A percentile compares a stretch with the other conserved stretches of the same genome.
Conservation (phyloP, 1,140 invertebrate species). For the Triops cancriformis region DNA sequence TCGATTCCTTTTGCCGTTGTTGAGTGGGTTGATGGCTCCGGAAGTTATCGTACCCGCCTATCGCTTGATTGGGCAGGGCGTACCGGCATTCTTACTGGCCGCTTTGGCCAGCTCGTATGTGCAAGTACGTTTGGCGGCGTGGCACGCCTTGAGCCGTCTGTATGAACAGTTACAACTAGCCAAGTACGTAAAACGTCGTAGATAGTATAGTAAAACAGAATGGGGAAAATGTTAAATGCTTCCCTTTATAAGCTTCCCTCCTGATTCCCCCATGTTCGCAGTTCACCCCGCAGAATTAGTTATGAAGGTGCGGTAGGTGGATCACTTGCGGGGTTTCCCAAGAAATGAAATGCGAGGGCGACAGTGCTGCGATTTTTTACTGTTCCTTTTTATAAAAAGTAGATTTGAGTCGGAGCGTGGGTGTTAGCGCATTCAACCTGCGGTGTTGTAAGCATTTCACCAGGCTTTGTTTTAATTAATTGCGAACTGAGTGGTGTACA, state of each 20-base stretch:
- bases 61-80: constrained; percentile 53
- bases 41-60: constrained; percentile 55
- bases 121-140: constrained; percentile 52
- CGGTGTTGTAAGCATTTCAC: too few relatives aligned
- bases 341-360: too few relatives aligned
- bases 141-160: constrained; percentile 55
- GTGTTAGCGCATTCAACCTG: too few relatives aligned
- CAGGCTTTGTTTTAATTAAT: neutral
- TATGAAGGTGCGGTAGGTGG: too few relatives aligned
- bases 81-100: constrained; percentile 53
- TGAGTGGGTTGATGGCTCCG: constrained; percentile 53
- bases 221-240: neutral
- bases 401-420: too few relatives aligned
- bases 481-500: neutral
- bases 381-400: too few relatives aligned
- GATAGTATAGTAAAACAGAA: neutral
- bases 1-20: constrained; percentile 58
- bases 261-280: too few relatives aligned
- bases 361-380: too few relatives aligned
- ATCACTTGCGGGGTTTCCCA: too few relatives aligned
- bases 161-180: constrained; percentile 56
- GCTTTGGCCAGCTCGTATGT: constrained; percentile 51
- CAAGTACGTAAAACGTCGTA: constrained; percentile 43
- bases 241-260: too few relatives aligned
- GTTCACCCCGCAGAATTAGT: too few relatives aligned